Evolutionary conservation across 2,113 vertebrate genomes (phyloP).

Genomic region (Suncus etruscus): DNA sequence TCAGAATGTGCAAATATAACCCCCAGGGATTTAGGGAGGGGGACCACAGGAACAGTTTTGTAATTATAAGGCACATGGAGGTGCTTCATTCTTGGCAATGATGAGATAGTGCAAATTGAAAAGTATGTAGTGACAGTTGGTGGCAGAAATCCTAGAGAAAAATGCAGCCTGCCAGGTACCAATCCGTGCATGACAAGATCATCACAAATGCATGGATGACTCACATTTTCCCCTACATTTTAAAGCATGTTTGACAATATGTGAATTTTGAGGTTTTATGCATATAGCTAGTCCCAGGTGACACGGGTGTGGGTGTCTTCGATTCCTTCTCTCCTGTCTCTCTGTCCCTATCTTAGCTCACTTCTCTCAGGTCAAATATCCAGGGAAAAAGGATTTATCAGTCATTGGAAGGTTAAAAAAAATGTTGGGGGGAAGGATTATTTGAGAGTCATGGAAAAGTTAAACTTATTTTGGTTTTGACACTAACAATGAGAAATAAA

Average conservation of each 20-base stretch:
- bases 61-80: constrained; percentile 58
- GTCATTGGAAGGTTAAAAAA: not conserved
- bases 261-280: not conserved
- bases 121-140: constrained; percentile 74
- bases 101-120: constrained; percentile 62
- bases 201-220: not conserved
- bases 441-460: not conserved
- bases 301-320: not conserved
- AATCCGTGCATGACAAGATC: constrained; percentile 34
- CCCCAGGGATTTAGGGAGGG: constrained; percentile 57
- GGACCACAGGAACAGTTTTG: not conserved
- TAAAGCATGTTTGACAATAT: not conserved
- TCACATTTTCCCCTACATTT: not conserved
- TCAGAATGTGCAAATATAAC: constrained; percentile 68
- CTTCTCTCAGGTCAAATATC: not conserved
- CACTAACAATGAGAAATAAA: constrained; percentile 6
- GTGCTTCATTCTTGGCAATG: constrained; percentile 70
- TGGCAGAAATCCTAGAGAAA: constrained; percentile 75
- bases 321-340: too few species aligned
- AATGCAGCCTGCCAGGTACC: constrained; percentile 70
- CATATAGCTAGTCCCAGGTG: not conserved
- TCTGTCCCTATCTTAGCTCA: not conserved
- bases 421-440: not conserved
- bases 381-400: not conserved
- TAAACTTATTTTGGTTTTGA: not conserved